Percentiles rank a stretch among this genome's conserved stretches.
phyloP scores from a whole-genome alignment of 2,113 vertebrate species.

The Motacilla tschutschensis region DNA sequence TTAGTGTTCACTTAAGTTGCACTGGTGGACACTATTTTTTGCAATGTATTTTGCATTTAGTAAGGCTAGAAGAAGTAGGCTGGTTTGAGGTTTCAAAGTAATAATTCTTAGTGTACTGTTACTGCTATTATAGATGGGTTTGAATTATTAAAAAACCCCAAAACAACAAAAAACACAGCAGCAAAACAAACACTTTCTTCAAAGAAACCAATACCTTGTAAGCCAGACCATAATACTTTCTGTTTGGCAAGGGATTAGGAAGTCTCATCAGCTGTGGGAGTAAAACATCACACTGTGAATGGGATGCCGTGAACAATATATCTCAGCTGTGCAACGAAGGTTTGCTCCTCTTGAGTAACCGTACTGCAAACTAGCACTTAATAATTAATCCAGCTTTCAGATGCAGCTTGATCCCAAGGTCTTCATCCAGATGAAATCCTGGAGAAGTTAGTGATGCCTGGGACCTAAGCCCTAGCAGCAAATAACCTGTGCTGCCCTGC shows the following conservation, averaged over 20 bases:
- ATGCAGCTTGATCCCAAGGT: not conserved
- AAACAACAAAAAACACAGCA: not conserved
- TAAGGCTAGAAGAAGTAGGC: not conserved
- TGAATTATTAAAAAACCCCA: not conserved
- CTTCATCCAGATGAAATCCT: not conserved
- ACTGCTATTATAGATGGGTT: not conserved
- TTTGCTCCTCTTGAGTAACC: not conserved
- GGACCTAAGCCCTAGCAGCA: not conserved
- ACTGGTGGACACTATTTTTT: not conserved
- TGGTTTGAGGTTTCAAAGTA: not conserved
- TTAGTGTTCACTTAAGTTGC: not conserved
- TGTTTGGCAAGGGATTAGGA: not conserved
- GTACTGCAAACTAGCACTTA: not conserved
- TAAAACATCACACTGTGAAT: not conserved
- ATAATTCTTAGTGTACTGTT: not conserved
- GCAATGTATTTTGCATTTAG: not conserved
- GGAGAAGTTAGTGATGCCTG: not conserved
- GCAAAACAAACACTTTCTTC: not conserved
- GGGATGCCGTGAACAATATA: not conserved
- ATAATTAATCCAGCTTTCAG: not conserved
- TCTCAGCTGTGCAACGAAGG: not conserved
- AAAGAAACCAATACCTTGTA: not conserved
- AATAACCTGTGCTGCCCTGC: slow-evolving; percentile 26
- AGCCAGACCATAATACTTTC: not conserved
- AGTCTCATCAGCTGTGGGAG: slow-evolving; percentile 4